Conservation (phyloP, 2,888 invertebrate genomes). For the Thera obeliscata region DNA sequence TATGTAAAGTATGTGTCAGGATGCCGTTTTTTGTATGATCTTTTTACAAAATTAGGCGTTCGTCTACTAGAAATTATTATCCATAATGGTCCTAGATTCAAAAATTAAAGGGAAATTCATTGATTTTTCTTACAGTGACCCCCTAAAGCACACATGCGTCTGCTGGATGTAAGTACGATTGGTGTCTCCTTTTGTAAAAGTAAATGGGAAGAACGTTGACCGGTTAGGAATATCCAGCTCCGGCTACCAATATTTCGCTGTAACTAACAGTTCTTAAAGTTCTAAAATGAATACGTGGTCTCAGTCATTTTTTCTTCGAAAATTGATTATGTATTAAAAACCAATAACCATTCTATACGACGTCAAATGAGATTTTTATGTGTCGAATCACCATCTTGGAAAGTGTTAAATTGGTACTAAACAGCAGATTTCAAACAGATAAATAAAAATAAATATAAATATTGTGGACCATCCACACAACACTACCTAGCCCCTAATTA, state of each 20-base stretch:
- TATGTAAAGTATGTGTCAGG: too few species aligned
- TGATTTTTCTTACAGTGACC: too few species aligned
- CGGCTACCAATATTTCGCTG: background rate
- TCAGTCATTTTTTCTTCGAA: constrained; percentile 33
- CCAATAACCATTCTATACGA: constrained; percentile 34
- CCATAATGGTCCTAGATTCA: too few species aligned
- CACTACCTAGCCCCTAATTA: too few species aligned
- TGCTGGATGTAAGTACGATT: too few species aligned
- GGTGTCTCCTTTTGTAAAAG: background rate
- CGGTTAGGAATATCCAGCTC: background rate
- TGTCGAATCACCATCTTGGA: constrained; percentile 32
- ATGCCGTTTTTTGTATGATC: too few species aligned
- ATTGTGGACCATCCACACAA: too few species aligned
- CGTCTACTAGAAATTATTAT: too few species aligned
- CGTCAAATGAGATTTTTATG: constrained; percentile 40
- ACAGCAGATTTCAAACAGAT: constrained; percentile 4
- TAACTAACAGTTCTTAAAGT: constrained; percentile 9
- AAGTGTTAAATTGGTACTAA: constrained; percentile 35
- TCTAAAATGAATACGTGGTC: constrained; percentile 22
- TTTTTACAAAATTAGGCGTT: too few species aligned
- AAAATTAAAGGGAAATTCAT: too few species aligned
- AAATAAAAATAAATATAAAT: too few species aligned
- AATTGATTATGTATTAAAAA: constrained; percentile 38
- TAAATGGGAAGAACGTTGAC: background rate
- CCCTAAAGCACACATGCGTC: too few species aligned